These are phyloP conservation scores for Coronaproctus castanopsis DNA, from an alignment of 2,888 invertebrate genomes.

Conservation along the genomic window DNA sequence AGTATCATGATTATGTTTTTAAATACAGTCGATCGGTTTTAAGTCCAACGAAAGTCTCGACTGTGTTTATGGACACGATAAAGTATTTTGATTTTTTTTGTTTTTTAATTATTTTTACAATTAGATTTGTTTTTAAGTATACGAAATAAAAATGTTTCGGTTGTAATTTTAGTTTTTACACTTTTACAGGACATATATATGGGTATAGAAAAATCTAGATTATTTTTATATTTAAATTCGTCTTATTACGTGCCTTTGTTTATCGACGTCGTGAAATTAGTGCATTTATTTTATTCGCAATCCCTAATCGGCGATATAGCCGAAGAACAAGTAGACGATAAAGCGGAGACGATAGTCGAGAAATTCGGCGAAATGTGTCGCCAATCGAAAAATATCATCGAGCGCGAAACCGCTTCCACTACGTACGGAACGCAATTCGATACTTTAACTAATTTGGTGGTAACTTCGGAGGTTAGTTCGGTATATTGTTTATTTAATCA, in stretches of 20 bases:
- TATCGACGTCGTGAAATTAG: not conserved
- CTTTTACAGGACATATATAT: not conserved
- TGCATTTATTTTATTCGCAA: not conserved
- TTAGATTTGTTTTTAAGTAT: not conserved
- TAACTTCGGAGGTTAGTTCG: not conserved
- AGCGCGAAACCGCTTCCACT: not conserved
- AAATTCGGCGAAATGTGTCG: not conserved
- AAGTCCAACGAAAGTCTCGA: too few species aligned
- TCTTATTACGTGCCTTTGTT: not conserved
- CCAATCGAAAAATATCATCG: not conserved
- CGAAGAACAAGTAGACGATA: not conserved
- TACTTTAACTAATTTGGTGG: not conserved
- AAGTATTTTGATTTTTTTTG: not conserved
- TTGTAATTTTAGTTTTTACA: not conserved
- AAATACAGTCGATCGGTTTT: too few species aligned
- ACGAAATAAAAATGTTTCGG: not conserved
- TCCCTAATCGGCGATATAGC: not conserved
- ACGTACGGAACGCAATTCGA: not conserved
- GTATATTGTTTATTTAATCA: too few species aligned
- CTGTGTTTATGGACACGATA: too few species aligned
- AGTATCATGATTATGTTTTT: too few species aligned
- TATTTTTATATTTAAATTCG: not conserved
- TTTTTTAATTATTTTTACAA: not conserved
- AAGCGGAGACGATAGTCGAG: not conserved
- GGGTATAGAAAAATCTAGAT: not conserved